Evolutionary conservation across 2,113 vertebrate species (phyloP).

Genomic region (Orientallactaga bullata): DNA sequence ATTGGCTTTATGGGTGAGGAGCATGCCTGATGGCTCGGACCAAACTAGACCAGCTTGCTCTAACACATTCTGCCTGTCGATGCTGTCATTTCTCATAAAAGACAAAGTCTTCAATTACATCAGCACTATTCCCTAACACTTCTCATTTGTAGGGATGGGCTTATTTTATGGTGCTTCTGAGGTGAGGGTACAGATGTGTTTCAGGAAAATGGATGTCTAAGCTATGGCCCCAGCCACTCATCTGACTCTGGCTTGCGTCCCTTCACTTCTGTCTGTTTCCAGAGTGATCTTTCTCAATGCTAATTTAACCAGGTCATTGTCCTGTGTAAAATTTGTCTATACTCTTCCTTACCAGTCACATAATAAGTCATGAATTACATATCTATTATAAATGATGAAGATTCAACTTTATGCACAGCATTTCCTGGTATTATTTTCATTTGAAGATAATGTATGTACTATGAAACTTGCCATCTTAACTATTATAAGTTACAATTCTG

Average conservation of each 20-base stretch:
- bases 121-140: too few species aligned
- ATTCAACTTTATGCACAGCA: background rate
- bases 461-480: background rate
- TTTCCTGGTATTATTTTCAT: background rate
- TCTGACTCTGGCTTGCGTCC: background rate
- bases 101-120: background rate
- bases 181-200: background rate
- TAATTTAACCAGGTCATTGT: background rate
- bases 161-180: slow-evolving; percentile 19
- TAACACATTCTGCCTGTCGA: background rate
- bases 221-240: background rate
- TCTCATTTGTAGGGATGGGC: background rate
- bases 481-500: background rate
- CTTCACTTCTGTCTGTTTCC: background rate
- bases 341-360: background rate
- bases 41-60: background rate
- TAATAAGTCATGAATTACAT: slow-evolving; percentile 5
- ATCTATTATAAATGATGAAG: background rate
- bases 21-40: background rate
- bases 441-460: background rate
- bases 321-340: background rate
- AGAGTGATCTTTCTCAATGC: background rate
- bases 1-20: background rate
- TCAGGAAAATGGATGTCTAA: background rate
- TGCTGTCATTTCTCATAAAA: background rate